Percentiles rank a stretch among this genome's conserved stretches.
These are phyloP conservation scores for Acrobasis suavella DNA, from an alignment of 2,888 invertebrate species.

Conservation along the genomic window DNA sequence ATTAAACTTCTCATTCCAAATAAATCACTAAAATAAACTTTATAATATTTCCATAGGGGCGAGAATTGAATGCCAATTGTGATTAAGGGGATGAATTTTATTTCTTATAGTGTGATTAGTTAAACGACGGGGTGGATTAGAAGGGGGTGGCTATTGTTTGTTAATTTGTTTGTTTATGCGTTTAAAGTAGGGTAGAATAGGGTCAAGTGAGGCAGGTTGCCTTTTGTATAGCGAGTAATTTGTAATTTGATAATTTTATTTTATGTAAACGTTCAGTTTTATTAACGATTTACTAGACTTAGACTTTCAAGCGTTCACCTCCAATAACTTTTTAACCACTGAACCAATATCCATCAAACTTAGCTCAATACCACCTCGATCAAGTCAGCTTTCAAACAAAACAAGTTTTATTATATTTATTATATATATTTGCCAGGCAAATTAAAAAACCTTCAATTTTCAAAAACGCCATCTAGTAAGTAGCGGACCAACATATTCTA, in stretches of 20 bases:
- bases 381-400: too few species aligned
- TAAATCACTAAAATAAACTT: background rate
- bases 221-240: slow-evolving; percentile 1
- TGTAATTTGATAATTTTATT: background rate
- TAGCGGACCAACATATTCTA: too few species aligned
- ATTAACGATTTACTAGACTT: too few species aligned
- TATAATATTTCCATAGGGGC: background rate
- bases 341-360: too few species aligned
- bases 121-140: slow-evolving; percentile 35
- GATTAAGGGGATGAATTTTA: slow-evolving; percentile 38
- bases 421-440: too few species aligned
- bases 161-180: slow-evolving; percentile 43
- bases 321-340: too few species aligned
- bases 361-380: too few species aligned
- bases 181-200: slow-evolving; percentile 31
- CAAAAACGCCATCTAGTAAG: too few species aligned
- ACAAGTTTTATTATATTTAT: too few species aligned
- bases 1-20: background rate
- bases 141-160: slow-evolving; percentile 36
- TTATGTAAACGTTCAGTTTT: background rate
- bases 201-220: slow-evolving; percentile 20
- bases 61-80: slow-evolving; percentile 16
- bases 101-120: slow-evolving; percentile 28
- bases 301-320: too few species aligned
- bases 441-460: too few species aligned